Evolutionary conservation across 2,113 vertebrate genomes (phyloP).

Genomic region (Antennarius striatus): DNA sequence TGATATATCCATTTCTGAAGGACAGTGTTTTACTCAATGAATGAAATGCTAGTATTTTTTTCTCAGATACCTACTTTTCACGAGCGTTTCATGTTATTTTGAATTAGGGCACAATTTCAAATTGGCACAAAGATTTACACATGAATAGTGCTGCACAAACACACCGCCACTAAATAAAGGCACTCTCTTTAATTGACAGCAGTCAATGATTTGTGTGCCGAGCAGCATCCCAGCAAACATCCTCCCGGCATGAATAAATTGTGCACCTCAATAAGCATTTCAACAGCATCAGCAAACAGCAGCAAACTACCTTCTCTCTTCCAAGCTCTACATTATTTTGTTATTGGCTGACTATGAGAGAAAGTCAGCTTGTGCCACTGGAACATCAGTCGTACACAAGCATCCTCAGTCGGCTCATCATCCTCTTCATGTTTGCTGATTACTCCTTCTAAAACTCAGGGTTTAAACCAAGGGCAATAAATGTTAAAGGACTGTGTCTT

Average conservation of each 20-base stretch:
- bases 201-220: constrained; percentile 65
- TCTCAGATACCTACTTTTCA: constrained; percentile 24
- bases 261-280: constrained; percentile 48
- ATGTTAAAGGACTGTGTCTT: constrained; percentile 12
- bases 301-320: constrained; percentile 10
- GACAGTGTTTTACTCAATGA: too few relatives aligned
- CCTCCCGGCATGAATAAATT: constrained; percentile 26
- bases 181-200: constrained; percentile 71
- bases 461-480: constrained; percentile 20
- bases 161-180: constrained; percentile 48
- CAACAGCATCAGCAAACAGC: constrained; percentile 45
- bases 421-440: constrained; percentile 20
- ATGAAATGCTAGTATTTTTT: not conserved
- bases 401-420: constrained; percentile 6
- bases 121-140: constrained; percentile 19
- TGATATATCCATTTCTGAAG: too few relatives aligned
- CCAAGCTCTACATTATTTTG: constrained; percentile 16
- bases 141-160: constrained; percentile 13
- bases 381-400: constrained; percentile 16
- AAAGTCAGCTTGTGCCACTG: constrained; percentile 14
- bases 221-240: constrained; percentile 49
- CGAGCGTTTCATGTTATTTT: constrained; percentile 19
- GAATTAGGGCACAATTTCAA: constrained; percentile 41
- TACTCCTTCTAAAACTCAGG: constrained; percentile 17
- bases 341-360: constrained; percentile 21